phyloP scores from a whole-genome alignment of 1,140 invertebrate species.

The Drosophila pachea region DNA sequence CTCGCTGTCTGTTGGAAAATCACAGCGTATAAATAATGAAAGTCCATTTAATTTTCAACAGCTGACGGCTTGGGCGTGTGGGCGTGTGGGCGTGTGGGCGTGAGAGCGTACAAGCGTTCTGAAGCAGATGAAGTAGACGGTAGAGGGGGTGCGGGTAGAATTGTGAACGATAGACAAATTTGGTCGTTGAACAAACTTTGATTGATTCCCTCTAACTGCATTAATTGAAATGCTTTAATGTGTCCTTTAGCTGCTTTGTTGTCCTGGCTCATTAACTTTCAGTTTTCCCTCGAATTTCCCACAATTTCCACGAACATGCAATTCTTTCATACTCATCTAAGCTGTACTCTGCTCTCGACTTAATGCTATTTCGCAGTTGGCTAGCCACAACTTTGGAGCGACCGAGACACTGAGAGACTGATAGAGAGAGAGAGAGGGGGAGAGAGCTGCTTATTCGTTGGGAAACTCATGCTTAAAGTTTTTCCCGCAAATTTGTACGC shows the following conservation, averaged over 20 bases:
- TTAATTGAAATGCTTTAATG: constrained; percentile 20
- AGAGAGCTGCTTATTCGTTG: no score
- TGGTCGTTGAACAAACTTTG: constrained; percentile 12
- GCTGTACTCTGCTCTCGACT: not conserved
- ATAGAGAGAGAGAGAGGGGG: no score
- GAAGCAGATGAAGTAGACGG: no score
- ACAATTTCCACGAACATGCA: constrained; percentile 10
- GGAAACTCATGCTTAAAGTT: no score
- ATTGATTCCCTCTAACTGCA: constrained; percentile 41
- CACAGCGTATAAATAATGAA: constrained; percentile 73
- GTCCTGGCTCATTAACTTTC: constrained; percentile 3
- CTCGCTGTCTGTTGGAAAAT: constrained; percentile 44
- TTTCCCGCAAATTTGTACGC: no score
- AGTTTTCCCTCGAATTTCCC: constrained; percentile 22
- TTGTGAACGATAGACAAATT: no score
- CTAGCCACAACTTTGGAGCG: not conserved
- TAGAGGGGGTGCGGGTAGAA: no score
- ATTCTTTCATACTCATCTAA: not conserved
- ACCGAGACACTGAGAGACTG: no score
- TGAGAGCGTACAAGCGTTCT: not conserved
- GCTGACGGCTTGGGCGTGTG: constrained; percentile 40
- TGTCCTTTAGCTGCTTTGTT: not conserved
- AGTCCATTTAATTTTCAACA: constrained; percentile 72
- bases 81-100: not conserved
- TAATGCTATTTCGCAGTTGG: not conserved